Evolutionary conservation across 2,888 invertebrate species (phyloP), one percentile per base, ranked within the genome.

Genomic region (Hirtodrosophila histrioides): DNA sequence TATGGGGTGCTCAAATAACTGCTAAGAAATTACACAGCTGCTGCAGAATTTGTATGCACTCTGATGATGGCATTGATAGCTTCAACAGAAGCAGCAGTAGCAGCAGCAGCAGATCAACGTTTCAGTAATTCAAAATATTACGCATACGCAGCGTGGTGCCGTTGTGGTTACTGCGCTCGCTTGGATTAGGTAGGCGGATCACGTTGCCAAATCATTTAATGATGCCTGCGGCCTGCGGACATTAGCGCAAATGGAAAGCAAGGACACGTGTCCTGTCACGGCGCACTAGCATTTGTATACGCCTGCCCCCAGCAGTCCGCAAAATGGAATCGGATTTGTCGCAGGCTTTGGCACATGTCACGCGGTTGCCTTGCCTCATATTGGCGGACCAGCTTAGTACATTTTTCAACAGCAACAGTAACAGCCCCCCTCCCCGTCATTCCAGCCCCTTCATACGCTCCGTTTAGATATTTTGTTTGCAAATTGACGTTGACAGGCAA

Each of bases 141-240:
- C 68, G 63, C 40, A 72, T 54, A 72, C 63, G 60, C 72, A 71
- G 37, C 55, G 70, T 70, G 61, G 58, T 55, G 54, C 40, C 33
- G 3, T 8, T 55, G 44, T 6, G 51, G 53, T 24, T 39, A 33
- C 7, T 23, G 11, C 9, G n/a, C 2, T 7, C 8, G 27, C 27
- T 3, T 5, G 40, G 4, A 61, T 69, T 54, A 40, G 17, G 12
- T n/a, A 57, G 36, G 49, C 46, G 12, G 35, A 69, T 83, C 73
- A 75, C 69, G 76, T 71, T 74, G 66, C 62, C 69, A 69, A 78
- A 75, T 85, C 74, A 75, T 76, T 78, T 67, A 80, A 71, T 78
- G 67, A 65, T 72, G 80, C 40, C 58, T 46, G 57, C 12, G 40
- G 57, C 48, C 46, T 24, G 7, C 24, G 3, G 33, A 17, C n/a